Conservation (phyloP, 1,140 invertebrate species). For the Bathynomus jamesi region DNA sequence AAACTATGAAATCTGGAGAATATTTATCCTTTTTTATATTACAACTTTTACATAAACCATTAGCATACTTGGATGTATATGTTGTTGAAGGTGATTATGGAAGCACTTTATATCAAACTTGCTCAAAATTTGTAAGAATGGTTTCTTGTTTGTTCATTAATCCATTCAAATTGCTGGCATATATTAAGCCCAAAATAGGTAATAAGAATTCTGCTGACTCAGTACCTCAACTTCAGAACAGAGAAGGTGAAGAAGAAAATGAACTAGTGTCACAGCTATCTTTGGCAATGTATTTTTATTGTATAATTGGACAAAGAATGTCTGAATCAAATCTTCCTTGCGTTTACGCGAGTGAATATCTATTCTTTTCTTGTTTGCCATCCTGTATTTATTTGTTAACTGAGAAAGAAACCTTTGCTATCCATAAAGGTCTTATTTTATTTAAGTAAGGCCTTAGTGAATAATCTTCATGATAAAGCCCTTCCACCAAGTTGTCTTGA, state of each 20-base stretch:
- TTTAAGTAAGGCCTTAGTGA: not conserved
- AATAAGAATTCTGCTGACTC: not conserved
- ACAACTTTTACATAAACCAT: not conserved
- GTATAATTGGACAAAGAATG: not conserved
- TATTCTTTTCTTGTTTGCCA: no score
- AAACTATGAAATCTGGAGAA: not conserved
- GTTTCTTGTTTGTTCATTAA: not conserved
- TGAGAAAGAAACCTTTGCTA: not conserved
- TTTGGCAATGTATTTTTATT: not conserved
- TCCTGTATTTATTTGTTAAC: no score
- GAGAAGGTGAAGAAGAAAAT: not conserved
- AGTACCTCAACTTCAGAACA: not conserved
- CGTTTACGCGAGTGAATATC: not conserved
- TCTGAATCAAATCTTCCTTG: not conserved
- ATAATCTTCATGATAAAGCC: not conserved
- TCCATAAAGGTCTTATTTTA: not conserved
- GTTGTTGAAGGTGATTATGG: not conserved
- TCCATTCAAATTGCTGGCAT: not conserved
- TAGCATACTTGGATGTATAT: not conserved
- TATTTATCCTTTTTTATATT: not conserved
- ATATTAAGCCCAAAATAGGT: not conserved
- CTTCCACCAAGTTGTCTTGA: not conserved
- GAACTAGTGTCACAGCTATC: not conserved
- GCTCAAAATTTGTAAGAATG: not conserved
- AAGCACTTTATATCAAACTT: not conserved